Percentiles rank a stretch among this genome's conserved stretches.
Evolutionary conservation across 2,888 invertebrate species (phyloP).

Genomic region (Glaucopsyche alexis): DNA sequence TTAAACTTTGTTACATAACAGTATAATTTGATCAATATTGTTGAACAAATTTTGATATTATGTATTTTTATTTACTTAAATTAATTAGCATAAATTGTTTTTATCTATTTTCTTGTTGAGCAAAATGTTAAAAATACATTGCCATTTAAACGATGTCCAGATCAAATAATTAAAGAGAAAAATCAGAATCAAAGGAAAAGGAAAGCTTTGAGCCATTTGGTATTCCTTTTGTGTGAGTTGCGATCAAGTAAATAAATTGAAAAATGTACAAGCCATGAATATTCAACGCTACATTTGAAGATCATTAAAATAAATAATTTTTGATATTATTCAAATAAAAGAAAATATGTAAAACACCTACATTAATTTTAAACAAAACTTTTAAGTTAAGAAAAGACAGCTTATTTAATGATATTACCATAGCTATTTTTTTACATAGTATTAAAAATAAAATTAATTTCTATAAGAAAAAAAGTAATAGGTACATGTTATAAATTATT

Average conservation of each 20-base stretch:
- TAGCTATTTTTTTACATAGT: too few relatives aligned
- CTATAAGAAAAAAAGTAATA: too few relatives aligned
- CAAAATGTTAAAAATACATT: background rate
- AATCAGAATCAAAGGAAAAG: slow-evolving; percentile 5
- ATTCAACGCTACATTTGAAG: background rate
- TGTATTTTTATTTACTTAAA: background rate
- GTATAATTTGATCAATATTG: too few relatives aligned
- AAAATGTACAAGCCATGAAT: background rate
- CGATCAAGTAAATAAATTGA: slow-evolving; percentile 1
- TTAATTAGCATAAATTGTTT: background rate
- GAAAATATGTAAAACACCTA: background rate
- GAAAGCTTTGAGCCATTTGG: background rate
- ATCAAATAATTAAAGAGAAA: slow-evolving; percentile 8
- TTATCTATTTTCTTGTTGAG: background rate
- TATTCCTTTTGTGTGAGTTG: background rate
- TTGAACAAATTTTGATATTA: too few relatives aligned
- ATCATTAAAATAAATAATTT: background rate
- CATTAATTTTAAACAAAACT: background rate
- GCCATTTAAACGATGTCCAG: background rate
- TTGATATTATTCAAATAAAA: background rate
- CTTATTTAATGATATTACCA: too few relatives aligned
- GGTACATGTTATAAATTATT: too few relatives aligned
- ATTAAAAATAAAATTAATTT: too few relatives aligned
- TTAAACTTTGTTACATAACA: too few relatives aligned
- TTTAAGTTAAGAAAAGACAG: too few relatives aligned